phyloP scores from a whole-genome alignment of 1,140 invertebrate species.

The Ptiloglossa arizonensis region DNA sequence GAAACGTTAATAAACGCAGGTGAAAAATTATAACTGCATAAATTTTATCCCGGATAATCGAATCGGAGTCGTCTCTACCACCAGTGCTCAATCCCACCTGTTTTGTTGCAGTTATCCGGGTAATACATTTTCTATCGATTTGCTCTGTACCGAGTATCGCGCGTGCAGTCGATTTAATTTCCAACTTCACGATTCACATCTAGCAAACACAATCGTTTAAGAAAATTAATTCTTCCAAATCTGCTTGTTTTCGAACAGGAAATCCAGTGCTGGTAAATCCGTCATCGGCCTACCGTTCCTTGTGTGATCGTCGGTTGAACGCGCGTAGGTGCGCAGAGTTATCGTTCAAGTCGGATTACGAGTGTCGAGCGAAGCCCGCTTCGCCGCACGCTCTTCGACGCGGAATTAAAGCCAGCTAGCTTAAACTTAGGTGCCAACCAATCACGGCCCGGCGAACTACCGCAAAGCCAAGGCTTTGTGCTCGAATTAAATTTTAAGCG shows the following conservation, averaged over 20 bases:
- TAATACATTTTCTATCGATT: too few relatives aligned
- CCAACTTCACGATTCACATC: too few relatives aligned
- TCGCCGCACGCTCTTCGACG: constrained; percentile 27
- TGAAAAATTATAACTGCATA: too few relatives aligned
- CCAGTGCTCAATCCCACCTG: too few relatives aligned
- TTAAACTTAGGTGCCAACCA: constrained; percentile 66
- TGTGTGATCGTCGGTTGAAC: background rate
- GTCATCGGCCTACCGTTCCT: background rate
- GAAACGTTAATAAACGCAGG: too few relatives aligned
- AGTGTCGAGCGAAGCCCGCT: constrained; percentile 30
- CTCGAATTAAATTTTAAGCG: constrained; percentile 66
- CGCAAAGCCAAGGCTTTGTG: constrained; percentile 62
- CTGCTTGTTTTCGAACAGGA: background rate
- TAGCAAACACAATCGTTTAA: too few relatives aligned
- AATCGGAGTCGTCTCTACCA: too few relatives aligned
- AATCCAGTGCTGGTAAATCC: background rate
- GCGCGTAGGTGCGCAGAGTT: constrained; percentile 22
- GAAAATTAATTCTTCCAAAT: too few relatives aligned
- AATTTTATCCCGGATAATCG: too few relatives aligned
- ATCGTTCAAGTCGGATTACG: constrained; percentile 57
- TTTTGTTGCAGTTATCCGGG: too few relatives aligned
- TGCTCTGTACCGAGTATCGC: too few relatives aligned
- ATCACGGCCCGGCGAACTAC: constrained; percentile 58
- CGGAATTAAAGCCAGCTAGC: constrained; percentile 55
- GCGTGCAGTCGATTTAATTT: too few relatives aligned